Base-by-base conservation (phyloP, 2,888 invertebrate genomes). In the Pristionchus entomophagus region DNA sequence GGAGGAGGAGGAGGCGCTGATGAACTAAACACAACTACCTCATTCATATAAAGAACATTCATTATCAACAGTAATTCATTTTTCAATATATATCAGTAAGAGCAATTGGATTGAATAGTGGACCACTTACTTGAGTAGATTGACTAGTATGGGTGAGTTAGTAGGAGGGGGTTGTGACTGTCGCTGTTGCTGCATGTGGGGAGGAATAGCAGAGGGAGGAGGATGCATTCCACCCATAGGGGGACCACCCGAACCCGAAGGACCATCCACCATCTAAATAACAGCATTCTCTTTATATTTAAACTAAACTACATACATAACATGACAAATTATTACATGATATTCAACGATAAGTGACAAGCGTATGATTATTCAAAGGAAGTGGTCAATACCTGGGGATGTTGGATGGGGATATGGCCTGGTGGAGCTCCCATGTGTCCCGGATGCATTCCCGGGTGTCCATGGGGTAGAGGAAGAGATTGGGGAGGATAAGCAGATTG, bases 81-180 rank as follows among this genome's bases (percentile, higher is more conserved):
- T n/a, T n/a, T n/a, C n/a, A n/a, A n/a, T n/a, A n/a, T n/a, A n/a
- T n/a, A n/a, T n/a, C n/a, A n/a, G n/a, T n/a, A n/a, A n/a, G n/a
- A n/a, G n/a, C n/a, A n/a, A n/a, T n/a, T n/a, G n/a, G n/a, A n/a
- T n/a, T n/a, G n/a, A n/a, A n/a, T n/a, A n/a, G n/a, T n/a, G 6
- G 17, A 8, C 2, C 10, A 22, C 69, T 78, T 41, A 87, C 85
- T 89, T 89, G 14, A 90, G 69, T 59, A 90, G 69, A 77, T 88
- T 89, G 51, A 90, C 89, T 12, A 90, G 81, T 22, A 90, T 84
- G 26, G 90, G 90, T 51, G 89, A 89, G 84, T 87, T 90, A 22
- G 87, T 88, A 26, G 59, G 78, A 45, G 86, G 65, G 26, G 83
- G n/a, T 32, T 35, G 35, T 29, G 53, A 35, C 56, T 56, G 81